These are phyloP conservation scores for Spialia ferax DNA, from an alignment of 2,888 invertebrate species.

Conservation along the genomic window DNA sequence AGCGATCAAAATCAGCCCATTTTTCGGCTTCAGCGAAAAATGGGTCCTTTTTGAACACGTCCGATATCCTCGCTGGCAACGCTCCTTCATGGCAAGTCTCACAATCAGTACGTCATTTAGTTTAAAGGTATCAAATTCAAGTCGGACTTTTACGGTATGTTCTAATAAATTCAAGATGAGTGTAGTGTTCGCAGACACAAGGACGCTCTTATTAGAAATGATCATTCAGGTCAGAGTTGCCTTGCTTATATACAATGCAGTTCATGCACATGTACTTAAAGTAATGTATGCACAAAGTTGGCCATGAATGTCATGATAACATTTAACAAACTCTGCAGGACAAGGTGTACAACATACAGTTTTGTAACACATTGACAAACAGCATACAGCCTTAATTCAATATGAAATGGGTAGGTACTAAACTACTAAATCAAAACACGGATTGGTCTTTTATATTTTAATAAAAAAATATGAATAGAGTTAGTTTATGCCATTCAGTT, in stretches of 20 bases:
- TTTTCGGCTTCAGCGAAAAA: conserved; percentile 84
- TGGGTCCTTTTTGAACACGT: conserved; percentile 81
- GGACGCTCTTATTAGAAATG: conserved; percentile 50
- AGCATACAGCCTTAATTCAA: conserved; percentile 9
- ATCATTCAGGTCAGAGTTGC: conserved; percentile 63
- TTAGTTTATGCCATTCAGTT: conserved; percentile 70
- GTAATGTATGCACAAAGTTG: conserved; percentile 52
- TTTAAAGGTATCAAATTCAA: conserved; percentile 39
- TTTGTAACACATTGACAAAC: conserved; percentile 26
- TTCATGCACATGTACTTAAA: conserved; percentile 68
- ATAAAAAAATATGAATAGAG: conserved; percentile 74
- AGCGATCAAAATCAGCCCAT: conserved; percentile 86
- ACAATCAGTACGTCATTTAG: conserved; percentile 66
- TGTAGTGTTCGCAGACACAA: conserved; percentile 72
- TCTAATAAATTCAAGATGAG: conserved; percentile 57
- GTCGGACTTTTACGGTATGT: conserved; percentile 26
- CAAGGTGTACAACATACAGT: conserved; percentile 30
- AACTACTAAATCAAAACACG: conserved; percentile 85
- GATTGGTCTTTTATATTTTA: conserved; percentile 83
- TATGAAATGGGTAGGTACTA: conserved; percentile 66
- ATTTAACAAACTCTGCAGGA: conserved; percentile 28
- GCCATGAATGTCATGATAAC: conserved; percentile 42
- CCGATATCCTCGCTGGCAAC: conserved; percentile 77
- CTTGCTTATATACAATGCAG: conserved; percentile 81
- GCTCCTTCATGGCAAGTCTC: conserved; percentile 83